Conservation (phyloP, 2,888 invertebrate species). For the Craniophora ligustri region DNA sequence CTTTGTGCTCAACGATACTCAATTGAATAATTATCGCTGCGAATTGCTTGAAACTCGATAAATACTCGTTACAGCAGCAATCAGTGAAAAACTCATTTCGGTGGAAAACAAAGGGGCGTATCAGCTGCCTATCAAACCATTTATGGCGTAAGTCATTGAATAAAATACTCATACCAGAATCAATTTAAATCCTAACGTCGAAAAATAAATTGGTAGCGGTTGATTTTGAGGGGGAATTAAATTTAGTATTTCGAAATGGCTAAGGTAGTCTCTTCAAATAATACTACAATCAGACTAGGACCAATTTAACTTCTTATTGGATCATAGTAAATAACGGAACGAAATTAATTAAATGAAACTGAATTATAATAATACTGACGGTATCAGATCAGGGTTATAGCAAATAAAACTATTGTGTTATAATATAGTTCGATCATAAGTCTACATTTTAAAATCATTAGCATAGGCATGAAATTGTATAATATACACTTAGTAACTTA, state of each 20-base stretch:
- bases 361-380: too few species aligned
- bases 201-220: conserved; percentile 41
- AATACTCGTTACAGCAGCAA: conserved; percentile 43
- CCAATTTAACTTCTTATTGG: too few species aligned
- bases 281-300: too few species aligned
- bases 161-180: conserved; percentile 45
- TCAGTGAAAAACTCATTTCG: conserved; percentile 50
- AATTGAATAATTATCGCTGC: conserved; percentile 33
- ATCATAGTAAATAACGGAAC: too few species aligned
- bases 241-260: conserved; percentile 32
- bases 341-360: too few species aligned
- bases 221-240: conserved; percentile 25
- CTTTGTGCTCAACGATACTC: conserved; percentile 14
- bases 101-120: conserved; percentile 40
- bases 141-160: conserved; percentile 44
- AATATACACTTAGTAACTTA: too few species aligned
- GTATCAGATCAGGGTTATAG: too few species aligned
- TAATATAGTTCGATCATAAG: too few species aligned
- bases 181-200: conserved; percentile 47
- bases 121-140: conserved; percentile 48
- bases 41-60: conserved; percentile 46
- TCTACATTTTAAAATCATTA: too few species aligned
- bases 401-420: too few species aligned
- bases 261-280: too few species aligned
- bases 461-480: too few species aligned